These are phyloP conservation scores for Lacanobia oleracea DNA, from an alignment of 2,888 invertebrate species.

Conservation along the genomic window DNA sequence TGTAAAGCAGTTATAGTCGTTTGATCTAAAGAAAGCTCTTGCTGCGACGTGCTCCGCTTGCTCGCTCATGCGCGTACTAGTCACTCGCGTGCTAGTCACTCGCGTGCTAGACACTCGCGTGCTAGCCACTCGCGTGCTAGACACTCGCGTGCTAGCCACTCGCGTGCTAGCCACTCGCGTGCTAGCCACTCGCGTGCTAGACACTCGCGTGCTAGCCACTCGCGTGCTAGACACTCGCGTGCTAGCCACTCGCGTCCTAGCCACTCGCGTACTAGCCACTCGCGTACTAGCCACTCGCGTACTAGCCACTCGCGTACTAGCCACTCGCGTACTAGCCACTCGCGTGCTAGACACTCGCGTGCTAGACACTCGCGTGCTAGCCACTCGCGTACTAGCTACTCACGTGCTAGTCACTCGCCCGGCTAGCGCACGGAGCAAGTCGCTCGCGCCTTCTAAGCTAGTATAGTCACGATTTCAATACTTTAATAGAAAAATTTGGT, in stretches of 20 bases:
- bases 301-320: neutral
- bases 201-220: too few relatives aligned
- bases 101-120: neutral
- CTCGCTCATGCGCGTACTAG: neutral
- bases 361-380: too few relatives aligned
- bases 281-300: neutral
- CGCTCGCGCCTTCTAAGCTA: slow-evolving; percentile 26
- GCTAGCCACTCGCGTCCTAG: neutral
- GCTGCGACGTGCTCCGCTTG: slow-evolving; percentile 13
- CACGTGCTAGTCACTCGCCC: too few relatives aligned
- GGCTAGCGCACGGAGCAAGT: slow-evolving; percentile 14
- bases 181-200: too few relatives aligned
- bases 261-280: neutral
- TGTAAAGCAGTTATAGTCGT: slow-evolving; percentile 46
- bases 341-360: too few relatives aligned
- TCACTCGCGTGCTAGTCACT: slow-evolving; percentile 4
- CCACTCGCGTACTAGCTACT: too few relatives aligned
- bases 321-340: neutral
- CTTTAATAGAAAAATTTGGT: slow-evolving; percentile 67
- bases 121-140: neutral
- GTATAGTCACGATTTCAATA: slow-evolving; percentile 51
- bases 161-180: too few relatives aligned
- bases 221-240: too few relatives aligned
- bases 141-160: neutral
- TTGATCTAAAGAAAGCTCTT: slow-evolving; percentile 27